These are phyloP conservation scores for Congeria kusceri DNA, from an alignment of 2,888 invertebrate species.

Conservation along the genomic window DNA sequence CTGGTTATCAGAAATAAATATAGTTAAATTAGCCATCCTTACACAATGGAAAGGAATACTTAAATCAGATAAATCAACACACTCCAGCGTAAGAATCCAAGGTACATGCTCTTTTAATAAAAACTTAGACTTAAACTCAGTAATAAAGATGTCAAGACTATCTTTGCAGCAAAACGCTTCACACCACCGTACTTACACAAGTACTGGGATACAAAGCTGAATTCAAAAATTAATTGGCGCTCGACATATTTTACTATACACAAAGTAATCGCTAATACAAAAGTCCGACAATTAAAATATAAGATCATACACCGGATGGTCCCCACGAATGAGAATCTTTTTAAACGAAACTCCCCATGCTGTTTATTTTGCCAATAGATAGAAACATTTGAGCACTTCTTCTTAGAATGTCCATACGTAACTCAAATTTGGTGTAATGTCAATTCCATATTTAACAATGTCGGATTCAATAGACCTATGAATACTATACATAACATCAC, in stretches of 20 bases:
- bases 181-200: background rate
- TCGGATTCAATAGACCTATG: too few relatives aligned
- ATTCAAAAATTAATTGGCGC: background rate
- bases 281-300: background rate
- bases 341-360: background rate
- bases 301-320: background rate
- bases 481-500: too few relatives aligned
- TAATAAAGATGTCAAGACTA: background rate
- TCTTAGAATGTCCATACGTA: background rate
- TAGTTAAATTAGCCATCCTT: background rate
- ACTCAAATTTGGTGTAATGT: background rate
- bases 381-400: conserved; percentile 9
- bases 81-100: background rate
- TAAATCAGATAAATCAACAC: background rate
- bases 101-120: background rate
- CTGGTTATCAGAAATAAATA: background rate
- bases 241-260: background rate
- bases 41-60: background rate
- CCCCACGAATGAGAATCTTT: background rate
- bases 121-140: background rate
- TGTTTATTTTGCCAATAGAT: conserved; percentile 1
- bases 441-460: too few relatives aligned
- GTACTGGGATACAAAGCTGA: background rate
- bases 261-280: background rate
- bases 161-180: background rate